These are phyloP conservation scores for Exocentrus adspersus DNA, from an alignment of 2,888 invertebrate genomes.

Conservation along the genomic window DNA sequence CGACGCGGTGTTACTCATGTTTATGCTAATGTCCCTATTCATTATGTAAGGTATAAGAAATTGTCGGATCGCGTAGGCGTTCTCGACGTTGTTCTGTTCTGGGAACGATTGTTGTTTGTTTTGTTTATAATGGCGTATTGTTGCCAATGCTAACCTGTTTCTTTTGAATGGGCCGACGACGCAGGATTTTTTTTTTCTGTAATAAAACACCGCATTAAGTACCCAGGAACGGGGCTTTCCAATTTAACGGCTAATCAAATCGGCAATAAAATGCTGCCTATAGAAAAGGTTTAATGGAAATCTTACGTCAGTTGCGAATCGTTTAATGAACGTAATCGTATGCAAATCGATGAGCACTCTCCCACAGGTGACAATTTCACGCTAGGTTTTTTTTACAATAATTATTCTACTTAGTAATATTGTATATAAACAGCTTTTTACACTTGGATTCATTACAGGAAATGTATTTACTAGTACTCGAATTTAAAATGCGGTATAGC, in stretches of 20 bases:
- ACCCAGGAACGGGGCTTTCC: not conserved
- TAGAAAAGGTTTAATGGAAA: not conserved
- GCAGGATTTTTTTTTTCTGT: not conserved
- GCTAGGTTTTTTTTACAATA: no score
- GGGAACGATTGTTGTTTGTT: conserved; percentile 26
- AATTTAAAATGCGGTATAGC: no score
- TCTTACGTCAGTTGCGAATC: not conserved
- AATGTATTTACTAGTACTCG: no score
- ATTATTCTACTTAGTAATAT: no score
- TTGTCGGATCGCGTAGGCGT: conserved; percentile 9
- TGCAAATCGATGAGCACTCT: no score
- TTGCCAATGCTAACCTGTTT: conserved; percentile 14
- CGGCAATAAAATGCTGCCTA: not conserved
- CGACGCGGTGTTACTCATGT: conserved; percentile 23
- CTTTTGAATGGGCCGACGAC: not conserved
- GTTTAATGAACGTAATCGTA: no score
- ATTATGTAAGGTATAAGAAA: conserved; percentile 23
- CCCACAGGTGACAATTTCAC: no score
- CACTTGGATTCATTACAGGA: no score
- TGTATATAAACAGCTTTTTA: no score
- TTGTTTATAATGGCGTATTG: conserved; percentile 24
- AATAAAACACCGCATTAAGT: not conserved
- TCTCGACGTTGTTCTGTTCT: conserved; percentile 34
- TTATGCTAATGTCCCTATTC: conserved; percentile 27
- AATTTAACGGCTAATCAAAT: not conserved